Evolutionary conservation across 2,888 invertebrate species (phyloP).

Genomic region (Cephalotes varians): DNA sequence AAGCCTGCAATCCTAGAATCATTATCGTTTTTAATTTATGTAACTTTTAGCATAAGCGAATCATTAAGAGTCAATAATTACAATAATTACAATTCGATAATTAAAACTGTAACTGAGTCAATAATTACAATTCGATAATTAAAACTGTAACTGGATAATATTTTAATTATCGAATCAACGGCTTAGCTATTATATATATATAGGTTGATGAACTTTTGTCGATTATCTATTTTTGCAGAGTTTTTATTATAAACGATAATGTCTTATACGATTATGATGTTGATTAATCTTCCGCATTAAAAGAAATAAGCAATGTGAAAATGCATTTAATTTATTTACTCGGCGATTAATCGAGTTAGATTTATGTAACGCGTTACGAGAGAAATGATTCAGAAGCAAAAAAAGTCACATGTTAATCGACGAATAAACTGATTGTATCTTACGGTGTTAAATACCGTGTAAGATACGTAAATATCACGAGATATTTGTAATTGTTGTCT

Average conservation of each 20-base stretch:
- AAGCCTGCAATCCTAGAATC: too few relatives aligned
- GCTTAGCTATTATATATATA: not conserved
- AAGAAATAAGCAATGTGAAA: not conserved
- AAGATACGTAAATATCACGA: conserved; percentile 3
- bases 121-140: not conserved
- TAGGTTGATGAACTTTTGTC: not conserved
- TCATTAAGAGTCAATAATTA: too few relatives aligned
- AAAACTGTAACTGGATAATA: not conserved
- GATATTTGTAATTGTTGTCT: not conserved
- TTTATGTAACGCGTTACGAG: conserved; percentile 19
- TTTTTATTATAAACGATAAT: not conserved
- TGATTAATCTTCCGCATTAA: not conserved
- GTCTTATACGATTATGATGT: not conserved
- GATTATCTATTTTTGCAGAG: not conserved
- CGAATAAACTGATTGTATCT: not conserved
- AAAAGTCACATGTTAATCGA: not conserved
- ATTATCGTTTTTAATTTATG: too few relatives aligned
- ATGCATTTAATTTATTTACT: not conserved
- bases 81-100: too few relatives aligned
- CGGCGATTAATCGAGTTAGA: not conserved
- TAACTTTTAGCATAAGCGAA: not conserved
- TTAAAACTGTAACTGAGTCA: too few relatives aligned
- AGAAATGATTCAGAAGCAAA: not conserved
- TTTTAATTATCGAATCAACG: not conserved
- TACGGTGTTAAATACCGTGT: not conserved